phyloP scores from a whole-genome alignment of 2,888 invertebrate genomes.

The Brassicogethes aeneus region DNA sequence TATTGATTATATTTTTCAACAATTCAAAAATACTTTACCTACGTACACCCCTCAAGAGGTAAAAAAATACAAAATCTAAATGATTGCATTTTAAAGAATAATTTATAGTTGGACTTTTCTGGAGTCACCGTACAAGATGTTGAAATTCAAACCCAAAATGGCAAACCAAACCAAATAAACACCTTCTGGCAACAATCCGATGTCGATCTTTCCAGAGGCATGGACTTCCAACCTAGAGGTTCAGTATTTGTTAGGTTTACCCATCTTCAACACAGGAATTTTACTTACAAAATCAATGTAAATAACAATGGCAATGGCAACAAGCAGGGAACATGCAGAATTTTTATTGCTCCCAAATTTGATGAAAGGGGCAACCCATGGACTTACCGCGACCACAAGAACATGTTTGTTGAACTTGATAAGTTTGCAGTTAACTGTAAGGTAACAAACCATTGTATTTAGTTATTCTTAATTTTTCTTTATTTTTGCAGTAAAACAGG shows the following conservation, averaged over 20 bases:
- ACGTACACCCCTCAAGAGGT: constrained; percentile 55
- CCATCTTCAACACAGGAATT: constrained; percentile 67
- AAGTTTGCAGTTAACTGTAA: constrained; percentile 57
- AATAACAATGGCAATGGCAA: constrained; percentile 37
- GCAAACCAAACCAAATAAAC: constrained; percentile 46
- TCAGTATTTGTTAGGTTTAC: constrained; percentile 63
- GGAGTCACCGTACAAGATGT: constrained; percentile 53
- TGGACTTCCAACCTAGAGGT: constrained; percentile 75
- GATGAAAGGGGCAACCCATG: constrained; percentile 57
- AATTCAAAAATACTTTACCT: constrained; percentile 60
- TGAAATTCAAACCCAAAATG: constrained; percentile 45
- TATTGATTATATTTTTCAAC: constrained; percentile 68
- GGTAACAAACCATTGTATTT: constrained; percentile 25
- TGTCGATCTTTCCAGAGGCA: constrained; percentile 67
- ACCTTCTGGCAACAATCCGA: constrained; percentile 77
- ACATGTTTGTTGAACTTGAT: constrained; percentile 63
- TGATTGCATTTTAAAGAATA: constrained; percentile 2
- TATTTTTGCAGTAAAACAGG: constrained; percentile 49
- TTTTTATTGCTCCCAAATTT: constrained; percentile 56
- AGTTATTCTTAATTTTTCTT: neutral
- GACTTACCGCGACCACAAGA: constrained; percentile 53
- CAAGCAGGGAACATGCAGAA: constrained; percentile 54
- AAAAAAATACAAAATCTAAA: constrained; percentile 9
- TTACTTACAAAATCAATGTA: constrained; percentile 47
- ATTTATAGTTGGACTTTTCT: constrained; percentile 51